Base-by-base conservation (phyloP, 2,888 invertebrate species). In the Agrochola litura region DNA sequence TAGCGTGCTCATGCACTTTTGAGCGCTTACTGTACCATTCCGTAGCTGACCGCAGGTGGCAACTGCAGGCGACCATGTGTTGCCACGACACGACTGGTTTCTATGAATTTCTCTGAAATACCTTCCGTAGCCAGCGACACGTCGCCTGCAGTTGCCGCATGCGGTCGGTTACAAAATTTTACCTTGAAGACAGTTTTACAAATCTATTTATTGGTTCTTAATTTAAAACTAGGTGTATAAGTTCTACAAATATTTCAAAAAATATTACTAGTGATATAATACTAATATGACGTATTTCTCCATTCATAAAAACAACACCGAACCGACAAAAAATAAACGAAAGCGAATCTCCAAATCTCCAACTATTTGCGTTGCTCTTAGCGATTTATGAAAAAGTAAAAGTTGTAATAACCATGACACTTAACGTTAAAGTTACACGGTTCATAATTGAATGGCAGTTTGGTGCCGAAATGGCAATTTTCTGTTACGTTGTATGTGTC, bases 261-360 rank as follows among this genome's bases (percentile, higher is more conserved):
- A 9, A 12, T 16, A 6, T 52, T 8, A 25, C 3, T 19, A 2
- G 60, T 58, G n/a, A n/a, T 64, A 46, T 46, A 25, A 19, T 58
- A 41, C 68, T 46, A 25, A 19, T 58, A 41, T 70, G 60, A 79
- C 65, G 66, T 82, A 73, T 77, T 63, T 69, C 65, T 19, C 25
- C 66, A 79, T 78, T 79, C 73, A 73, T 73, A 58, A 74, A 63
- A 66, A 54, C 58, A 43, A 66, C 63, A 64, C 52, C 73, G 64
- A 70, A 79, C 61, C 65, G 68, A 74, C 66, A 61, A 81, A 77
- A 79, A 85, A 73, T 82, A 77, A 90, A 92, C 88, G 94, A 95
- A 95, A 94, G 94, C 91, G 93, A 94, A 92, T 93, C 90, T 73
- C 79, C 78, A 85, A 93, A 92, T 93, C 89, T 61, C 76, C 78